phyloP scores from a whole-genome alignment of 2,797 vertebrate genomes.

The Neomorphus geoffroyi region DNA sequence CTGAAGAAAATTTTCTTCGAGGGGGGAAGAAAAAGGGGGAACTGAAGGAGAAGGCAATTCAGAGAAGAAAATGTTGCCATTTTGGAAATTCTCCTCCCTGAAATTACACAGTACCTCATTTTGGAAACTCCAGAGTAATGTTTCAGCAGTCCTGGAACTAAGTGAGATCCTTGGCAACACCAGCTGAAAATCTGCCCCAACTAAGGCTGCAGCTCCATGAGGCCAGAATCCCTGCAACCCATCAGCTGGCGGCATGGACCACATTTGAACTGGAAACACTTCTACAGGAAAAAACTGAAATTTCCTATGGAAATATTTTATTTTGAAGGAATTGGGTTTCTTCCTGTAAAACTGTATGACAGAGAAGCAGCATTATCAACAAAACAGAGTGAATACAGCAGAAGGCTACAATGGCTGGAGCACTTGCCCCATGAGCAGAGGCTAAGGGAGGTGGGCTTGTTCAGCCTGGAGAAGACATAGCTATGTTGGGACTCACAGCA shows the following conservation, averaged over 20 bases:
- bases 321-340: neutral
- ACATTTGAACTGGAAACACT: neutral
- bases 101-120: conserved; percentile 27
- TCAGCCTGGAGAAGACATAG: neutral
- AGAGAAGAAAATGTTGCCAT: neutral
- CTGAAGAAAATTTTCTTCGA: neutral
- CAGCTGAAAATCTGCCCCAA: conserved; percentile 1
- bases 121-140: conserved; percentile 7
- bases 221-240: neutral
- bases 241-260: neutral
- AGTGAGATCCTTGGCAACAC: neutral
- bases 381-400: neutral
- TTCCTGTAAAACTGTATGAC: neutral
- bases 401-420: neutral
- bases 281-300: neutral
- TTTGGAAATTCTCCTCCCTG: conserved; percentile 44
- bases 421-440: neutral
- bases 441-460: neutral
- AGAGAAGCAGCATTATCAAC: neutral
- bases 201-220: rapidly evolving
- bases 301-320: neutral
- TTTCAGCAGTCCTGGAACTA: conserved; percentile 7
- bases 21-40: neutral
- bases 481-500: neutral
- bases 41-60: neutral